phyloP scores from a whole-genome alignment of 2,888 invertebrate genomes.

The Ischnus inquisitorius region DNA sequence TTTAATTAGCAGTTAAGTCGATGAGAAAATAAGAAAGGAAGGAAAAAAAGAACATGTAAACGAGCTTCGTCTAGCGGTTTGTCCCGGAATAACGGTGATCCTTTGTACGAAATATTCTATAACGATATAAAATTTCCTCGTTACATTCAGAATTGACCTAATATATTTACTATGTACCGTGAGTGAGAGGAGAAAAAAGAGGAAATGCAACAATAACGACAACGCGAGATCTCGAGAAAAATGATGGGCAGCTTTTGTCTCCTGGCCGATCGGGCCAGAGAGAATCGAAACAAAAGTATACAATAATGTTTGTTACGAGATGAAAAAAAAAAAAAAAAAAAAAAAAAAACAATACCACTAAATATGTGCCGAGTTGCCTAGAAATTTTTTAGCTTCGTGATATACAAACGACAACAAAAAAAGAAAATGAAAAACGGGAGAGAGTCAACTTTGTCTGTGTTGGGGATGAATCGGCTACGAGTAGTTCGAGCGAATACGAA shows the following conservation, averaged over 20 bases:
- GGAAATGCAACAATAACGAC: neutral
- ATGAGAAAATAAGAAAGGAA: conserved; percentile 19
- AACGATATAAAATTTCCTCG: conserved; percentile 42
- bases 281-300: conserved; percentile 12
- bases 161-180: conserved; percentile 42
- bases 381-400: conserved; percentile 59
- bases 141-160: conserved; percentile 60
- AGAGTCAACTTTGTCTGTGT: conserved; percentile 44
- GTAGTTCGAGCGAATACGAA: conserved; percentile 9
- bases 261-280: neutral
- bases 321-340: no score
- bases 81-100: conserved; percentile 31
- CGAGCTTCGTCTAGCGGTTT: conserved; percentile 27
- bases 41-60: conserved; percentile 12
- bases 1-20: conserved; percentile 45
- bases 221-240: conserved; percentile 19
- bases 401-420: neutral
- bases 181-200: neutral
- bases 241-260: conserved; percentile 29
- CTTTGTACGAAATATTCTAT: conserved; percentile 41
- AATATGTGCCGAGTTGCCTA: conserved; percentile 58
- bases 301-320: conserved; percentile 49
- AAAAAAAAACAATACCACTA: conserved; percentile 2
- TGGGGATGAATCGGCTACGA: conserved; percentile 6
- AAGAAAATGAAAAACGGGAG: neutral